Evolutionary conservation across 2,888 invertebrate species (phyloP), one percentile per base, ranked within the genome.

Genomic region (Quadroppia sp.): DNA sequence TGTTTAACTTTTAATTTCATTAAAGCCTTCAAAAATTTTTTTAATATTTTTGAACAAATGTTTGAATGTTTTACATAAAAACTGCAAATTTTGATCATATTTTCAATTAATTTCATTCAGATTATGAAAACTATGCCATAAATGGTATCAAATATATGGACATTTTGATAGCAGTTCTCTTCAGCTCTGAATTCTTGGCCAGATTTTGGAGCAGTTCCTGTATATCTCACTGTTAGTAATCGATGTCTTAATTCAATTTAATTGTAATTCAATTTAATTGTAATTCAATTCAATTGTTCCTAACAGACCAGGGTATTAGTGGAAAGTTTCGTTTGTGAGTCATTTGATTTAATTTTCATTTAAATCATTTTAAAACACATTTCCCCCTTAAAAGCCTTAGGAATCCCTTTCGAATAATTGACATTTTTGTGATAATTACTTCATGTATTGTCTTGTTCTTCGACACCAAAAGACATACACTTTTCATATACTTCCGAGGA

Each of bases 121-220:
- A 67, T 36, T 50, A 64, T n/a, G 73, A 73, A 40, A 32, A 1
- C 11, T 15, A 20, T 17, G 28, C 74, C 3, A 70, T 32, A 28
- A 71, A 53, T 28, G 17, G n/a, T 20, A 28, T 74, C 2, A 32
- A 53, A 36, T 48, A 56, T 28, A 42, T 70, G 32, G 74, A 74
- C 20, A 32, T 23, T 36, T 59, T 74, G 9, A 36, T 74, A 28
- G 50, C 50, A 1, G 40, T 28, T 9, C 30, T 74, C 6, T 61
- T 74, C 17, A 32, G 50, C 25, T 11, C 53, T 23, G 74, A 74
- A 71, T 71, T 74, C n/a, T 9, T 74, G 70, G 74, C 74, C 30
- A 30, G 59, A 28, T 23, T 50, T 4, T 74, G 74, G 74, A 32
- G 69, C 17, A 40, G 42, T 20, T 71, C 70, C 17, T 74, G 74